Conservation (phyloP, 2,113 vertebrate species). For the Cynopterus brachyotis region DNA sequence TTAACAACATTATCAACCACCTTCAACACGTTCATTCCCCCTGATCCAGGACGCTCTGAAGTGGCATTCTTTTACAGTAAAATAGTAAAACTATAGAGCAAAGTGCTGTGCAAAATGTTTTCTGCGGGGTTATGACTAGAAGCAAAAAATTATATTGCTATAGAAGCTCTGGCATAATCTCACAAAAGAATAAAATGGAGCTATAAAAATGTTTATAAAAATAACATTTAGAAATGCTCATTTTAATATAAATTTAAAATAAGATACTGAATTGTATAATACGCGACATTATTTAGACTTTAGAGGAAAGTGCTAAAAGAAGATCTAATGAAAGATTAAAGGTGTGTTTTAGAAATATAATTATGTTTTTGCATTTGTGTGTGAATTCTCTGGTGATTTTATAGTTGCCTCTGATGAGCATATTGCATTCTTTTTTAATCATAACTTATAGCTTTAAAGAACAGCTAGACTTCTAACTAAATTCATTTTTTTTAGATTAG, state of each 20-base stretch:
- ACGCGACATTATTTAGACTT: not conserved
- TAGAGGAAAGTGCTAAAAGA: not conserved
- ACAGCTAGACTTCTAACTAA: not conserved
- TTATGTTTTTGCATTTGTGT: not conserved
- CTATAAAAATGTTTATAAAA: not conserved
- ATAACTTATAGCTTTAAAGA: not conserved
- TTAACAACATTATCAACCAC: not conserved
- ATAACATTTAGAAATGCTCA: not conserved
- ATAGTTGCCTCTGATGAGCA: not conserved
- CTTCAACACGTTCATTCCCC: not conserved
- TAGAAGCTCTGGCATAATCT: not conserved
- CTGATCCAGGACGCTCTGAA: not conserved
- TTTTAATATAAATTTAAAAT: constrained; percentile 12
- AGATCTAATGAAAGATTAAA: not conserved
- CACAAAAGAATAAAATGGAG: not conserved
- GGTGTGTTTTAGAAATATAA: not conserved
- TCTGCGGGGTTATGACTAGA: not conserved
- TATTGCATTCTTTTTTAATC: not conserved
- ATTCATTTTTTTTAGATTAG: not conserved
- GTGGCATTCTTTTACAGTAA: not conserved
- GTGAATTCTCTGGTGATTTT: not conserved
- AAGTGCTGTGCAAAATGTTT: not conserved
- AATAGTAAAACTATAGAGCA: not conserved
- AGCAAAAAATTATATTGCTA: not conserved
- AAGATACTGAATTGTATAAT: not conserved